Evolutionary conservation across 2,888 invertebrate genomes (phyloP), one percentile per base, ranked within the genome.

Genomic region (Drosophila yooni): DNA sequence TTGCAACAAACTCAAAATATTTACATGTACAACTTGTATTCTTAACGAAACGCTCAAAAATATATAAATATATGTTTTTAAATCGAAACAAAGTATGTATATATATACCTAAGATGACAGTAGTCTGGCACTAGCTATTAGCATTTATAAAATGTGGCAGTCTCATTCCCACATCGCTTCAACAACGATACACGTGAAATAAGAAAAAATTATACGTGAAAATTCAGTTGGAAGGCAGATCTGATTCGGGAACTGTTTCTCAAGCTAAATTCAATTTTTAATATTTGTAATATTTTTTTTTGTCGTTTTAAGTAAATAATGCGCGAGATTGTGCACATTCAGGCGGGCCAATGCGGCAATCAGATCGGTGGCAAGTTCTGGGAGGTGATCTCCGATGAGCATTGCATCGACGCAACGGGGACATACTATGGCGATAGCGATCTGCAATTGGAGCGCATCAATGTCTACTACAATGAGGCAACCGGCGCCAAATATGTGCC

Each of bases 281-380:
- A 33, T 15, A 8, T 33, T 33, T 33, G 33, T 25, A 36, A 36
- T 25, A 38, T 53, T 58, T 31, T 21, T 56, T 15, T 34, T 50
- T 43, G n/a, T 46, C 36, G 7, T 54, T 54, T 18, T 36, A 27
- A 36, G 27, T 40, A 33, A 27, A 43, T 58, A 94, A 98, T 98
- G 98, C 96, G 98, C 94, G 98, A 98, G 96, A 98, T 98, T 93
- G 98, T 98, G 87, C 98, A 98, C 93, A 96, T 98, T 89, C 98
- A 98, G 94, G 96, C 98, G 88, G 98, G 98, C 87, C 98, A 98
- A 94, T 98, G 98, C 94, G 98, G 98, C 82, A 98, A 98, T 94
- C 98, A 98, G 94, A 98, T 98, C 94, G 98, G 98, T 91, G 97
- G 98, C 89, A 98, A 98, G 96, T 97, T 97, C 95, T 98, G 98